Evolutionary conservation across 2,113 vertebrate species (phyloP), one percentile per base, ranked within the genome.

Genomic region (Ornithorhynchus anatinus): DNA sequence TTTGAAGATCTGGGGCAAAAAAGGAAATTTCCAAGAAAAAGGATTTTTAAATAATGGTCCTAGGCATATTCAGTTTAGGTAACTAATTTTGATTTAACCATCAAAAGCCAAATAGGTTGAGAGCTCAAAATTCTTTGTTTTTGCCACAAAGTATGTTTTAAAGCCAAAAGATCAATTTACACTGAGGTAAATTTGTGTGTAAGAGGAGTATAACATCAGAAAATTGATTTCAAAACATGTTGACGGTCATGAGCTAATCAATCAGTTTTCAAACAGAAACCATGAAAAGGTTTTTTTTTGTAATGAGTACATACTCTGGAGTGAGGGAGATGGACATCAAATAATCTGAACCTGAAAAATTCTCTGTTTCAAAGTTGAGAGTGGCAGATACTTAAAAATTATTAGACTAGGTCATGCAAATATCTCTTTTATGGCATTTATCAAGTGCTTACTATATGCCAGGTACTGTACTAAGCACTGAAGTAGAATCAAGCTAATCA

Each of bases 341-440:
- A 52, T 29, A 54, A 38, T 5, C 4, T 8, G 15, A 38, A 15
- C 40, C 52, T 54, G 64, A 64, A 3, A 40, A 0, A 5, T 64
- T 68, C 25, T 58, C 2, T 31, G 66, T 72, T 70, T 60, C 25
- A 17, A 31, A 64, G 50, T 53, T 74, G 16, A 69, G 66, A 72
- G 56, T 65, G 11, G 3, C 17, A 4, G 31, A 58, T 60, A 43
- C 33, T 32, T 6, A 59, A 58, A 70, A 60, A 13, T 48, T 72
- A 11, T 60, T 51, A 42, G 27, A 42, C 4, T 39, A 5, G 66
- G 2, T n/a, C n/a, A n/a, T n/a, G n/a, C n/a, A n/a, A n/a, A n/a
- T n/a, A n/a, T n/a, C n/a, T n/a, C n/a, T n/a, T n/a, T n/a, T n/a
- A n/a, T n/a, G n/a, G n/a, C n/a, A n/a, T n/a, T n/a, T n/a, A n/a